These are phyloP conservation scores for Centropus unirufus DNA, from an alignment of 2,113 vertebrate species.

Conservation along the genomic window DNA sequence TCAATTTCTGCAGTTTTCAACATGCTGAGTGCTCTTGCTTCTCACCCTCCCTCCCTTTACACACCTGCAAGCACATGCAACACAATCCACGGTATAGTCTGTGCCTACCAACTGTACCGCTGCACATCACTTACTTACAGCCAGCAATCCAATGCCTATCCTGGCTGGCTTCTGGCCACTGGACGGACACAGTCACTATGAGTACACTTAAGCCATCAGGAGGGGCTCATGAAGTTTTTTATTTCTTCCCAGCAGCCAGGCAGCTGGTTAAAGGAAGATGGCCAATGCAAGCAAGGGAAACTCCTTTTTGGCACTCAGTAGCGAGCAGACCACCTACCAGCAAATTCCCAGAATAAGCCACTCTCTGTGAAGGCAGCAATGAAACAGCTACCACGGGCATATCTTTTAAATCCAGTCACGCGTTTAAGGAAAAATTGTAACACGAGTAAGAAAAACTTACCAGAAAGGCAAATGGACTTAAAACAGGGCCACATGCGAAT, in stretches of 20 bases:
- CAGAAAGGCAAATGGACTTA: neutral
- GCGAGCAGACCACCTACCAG: conserved; percentile 18
- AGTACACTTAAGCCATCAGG: conserved; percentile 17
- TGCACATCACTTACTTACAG: neutral
- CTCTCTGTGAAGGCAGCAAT: neutral
- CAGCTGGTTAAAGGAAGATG: conserved; percentile 23
- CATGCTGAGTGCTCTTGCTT: neutral
- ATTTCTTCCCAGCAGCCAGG: neutral
- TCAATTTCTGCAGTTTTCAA: neutral
- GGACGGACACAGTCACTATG: neutral
- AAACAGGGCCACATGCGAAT: neutral
- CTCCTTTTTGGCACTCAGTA: neutral
- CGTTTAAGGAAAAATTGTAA: neutral
- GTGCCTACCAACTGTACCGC: neutral
- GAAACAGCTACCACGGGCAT: neutral
- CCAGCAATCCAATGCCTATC: neutral
- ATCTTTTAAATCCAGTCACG: neutral
- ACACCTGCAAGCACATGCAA: neutral
- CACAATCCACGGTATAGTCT: neutral
- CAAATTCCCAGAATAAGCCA: conserved; percentile 1
- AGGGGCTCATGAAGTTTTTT: neutral
- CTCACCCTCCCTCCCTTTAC: neutral
- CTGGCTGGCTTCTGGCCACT: neutral
- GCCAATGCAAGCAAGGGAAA: conserved; percentile 30
- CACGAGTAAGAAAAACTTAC: neutral